These are phyloP conservation scores for Scaptodrosophila latifasciaeformis DNA, from an alignment of 2,888 invertebrate species.

Conservation along the genomic window DNA sequence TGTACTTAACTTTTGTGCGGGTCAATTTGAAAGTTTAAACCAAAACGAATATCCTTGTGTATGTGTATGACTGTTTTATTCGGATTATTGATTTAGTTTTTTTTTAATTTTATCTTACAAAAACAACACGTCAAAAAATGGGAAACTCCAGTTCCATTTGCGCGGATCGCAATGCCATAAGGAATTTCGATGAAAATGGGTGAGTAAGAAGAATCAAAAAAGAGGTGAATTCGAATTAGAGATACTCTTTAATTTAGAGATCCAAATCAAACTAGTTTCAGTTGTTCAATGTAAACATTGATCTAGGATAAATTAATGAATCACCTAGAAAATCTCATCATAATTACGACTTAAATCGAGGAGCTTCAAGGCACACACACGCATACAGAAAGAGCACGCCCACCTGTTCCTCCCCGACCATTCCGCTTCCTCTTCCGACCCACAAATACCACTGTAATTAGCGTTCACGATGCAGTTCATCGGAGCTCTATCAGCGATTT, in stretches of 20 bases:
- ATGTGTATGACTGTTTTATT: too few relatives aligned
- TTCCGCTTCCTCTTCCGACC: constrained; percentile 2
- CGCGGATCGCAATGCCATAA: constrained; percentile 68
- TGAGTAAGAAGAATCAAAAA: constrained; percentile 43
- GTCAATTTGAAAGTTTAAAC: too few relatives aligned
- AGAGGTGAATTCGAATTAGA: too few relatives aligned
- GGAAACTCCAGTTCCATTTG: constrained; percentile 74
- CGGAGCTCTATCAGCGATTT: constrained; percentile 40
- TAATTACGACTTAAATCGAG: too few relatives aligned
- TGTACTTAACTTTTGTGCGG: too few relatives aligned
- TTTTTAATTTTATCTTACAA: neutral
- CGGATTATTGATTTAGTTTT: constrained; percentile 15
- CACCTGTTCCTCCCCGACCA: constrained; percentile 4
- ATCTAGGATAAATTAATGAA: too few relatives aligned
- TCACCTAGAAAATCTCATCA: too few relatives aligned
- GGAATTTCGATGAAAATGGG: constrained; percentile 66
- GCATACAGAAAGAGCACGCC: constrained; percentile 18
- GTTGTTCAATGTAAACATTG: too few relatives aligned
- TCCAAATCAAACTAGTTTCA: too few relatives aligned
- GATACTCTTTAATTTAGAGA: too few relatives aligned
- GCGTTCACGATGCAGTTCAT: constrained; percentile 43
- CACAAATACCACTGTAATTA: constrained; percentile 28
- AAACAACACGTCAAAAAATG: constrained; percentile 46
- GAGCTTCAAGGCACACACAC: constrained; percentile 1
- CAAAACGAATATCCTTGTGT: too few relatives aligned